These are phyloP conservation scores for Liasis olivaceus DNA, from an alignment of 2,797 vertebrate species.

Conservation along the genomic window DNA sequence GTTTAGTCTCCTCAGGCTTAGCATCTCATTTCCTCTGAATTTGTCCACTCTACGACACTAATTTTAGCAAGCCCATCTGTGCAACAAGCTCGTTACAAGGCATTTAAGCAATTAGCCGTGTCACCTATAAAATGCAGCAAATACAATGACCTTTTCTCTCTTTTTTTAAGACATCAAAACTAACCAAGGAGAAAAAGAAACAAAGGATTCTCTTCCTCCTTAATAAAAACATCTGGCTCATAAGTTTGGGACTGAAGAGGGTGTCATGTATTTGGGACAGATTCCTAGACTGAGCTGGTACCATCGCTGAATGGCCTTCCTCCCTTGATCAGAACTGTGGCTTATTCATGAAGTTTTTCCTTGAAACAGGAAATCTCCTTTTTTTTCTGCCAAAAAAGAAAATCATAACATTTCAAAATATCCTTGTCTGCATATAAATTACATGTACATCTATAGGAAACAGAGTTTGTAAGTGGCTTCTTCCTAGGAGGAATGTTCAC, in stretches of 20 bases:
- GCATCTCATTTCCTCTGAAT: constrained; percentile 2
- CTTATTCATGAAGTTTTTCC: background rate
- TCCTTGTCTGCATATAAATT: background rate
- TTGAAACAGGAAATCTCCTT: background rate
- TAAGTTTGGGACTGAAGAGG: background rate
- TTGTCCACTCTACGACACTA: background rate
- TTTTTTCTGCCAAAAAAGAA: background rate
- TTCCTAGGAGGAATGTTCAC: background rate
- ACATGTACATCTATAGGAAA: background rate
- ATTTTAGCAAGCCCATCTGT: constrained; percentile 27
- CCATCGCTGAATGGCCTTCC: background rate
- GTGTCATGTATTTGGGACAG: background rate
- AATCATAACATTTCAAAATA: background rate
- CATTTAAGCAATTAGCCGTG: background rate
- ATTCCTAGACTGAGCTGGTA: background rate
- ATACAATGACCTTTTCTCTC: background rate
- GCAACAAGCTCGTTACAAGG: background rate
- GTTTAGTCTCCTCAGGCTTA: constrained; percentile 8
- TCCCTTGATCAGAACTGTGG: background rate
- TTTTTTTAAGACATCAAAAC: background rate
- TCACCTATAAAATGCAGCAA: background rate
- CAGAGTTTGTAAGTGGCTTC: background rate
- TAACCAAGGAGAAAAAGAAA: background rate
- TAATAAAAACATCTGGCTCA: background rate
- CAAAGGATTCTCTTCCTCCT: background rate